Evolutionary conservation across 2,797 vertebrate species (phyloP).

Genomic region (Gadopsis bispinosus): DNA sequence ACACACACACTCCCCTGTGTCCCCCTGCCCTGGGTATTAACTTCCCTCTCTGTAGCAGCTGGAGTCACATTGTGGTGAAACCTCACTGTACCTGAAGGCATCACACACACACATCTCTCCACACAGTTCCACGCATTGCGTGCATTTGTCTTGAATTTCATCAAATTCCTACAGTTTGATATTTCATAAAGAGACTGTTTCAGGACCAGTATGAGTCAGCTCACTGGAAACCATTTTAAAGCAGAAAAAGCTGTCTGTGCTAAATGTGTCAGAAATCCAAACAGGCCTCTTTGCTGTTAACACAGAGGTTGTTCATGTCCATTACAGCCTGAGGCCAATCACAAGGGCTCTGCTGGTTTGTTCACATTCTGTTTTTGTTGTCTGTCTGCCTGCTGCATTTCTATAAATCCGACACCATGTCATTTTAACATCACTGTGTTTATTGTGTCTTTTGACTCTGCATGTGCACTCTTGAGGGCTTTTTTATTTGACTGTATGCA

Average conservation of each 20-base stretch:
- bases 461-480: constrained; percentile 58
- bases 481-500: constrained; percentile 4
- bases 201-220: constrained; percentile 50
- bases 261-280: constrained; percentile 78
- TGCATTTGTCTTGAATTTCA: constrained; percentile 34
- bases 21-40: constrained; percentile 76
- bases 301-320: constrained; percentile 71
- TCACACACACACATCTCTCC: constrained; percentile 34
- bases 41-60: constrained; percentile 83
- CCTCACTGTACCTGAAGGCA: constrained; percentile 83
- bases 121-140: background rate
- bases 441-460: constrained; percentile 60
- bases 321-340: constrained; percentile 67
- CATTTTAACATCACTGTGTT: constrained; percentile 40
- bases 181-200: constrained; percentile 18
- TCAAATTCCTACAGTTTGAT: constrained; percentile 26
- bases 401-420: constrained; percentile 46
- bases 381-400: constrained; percentile 48
- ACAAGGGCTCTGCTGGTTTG: constrained; percentile 58
- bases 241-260: constrained; percentile 52
- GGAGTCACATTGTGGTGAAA: constrained; percentile 78
- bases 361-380: constrained; percentile 53
- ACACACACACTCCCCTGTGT: constrained; percentile 60
- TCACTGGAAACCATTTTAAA: constrained; percentile 60
- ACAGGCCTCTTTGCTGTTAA: constrained; percentile 64